These are phyloP conservation scores for Rhorus exstirpatorius DNA, from an alignment of 2,888 invertebrate genomes.

Conservation along the genomic window DNA sequence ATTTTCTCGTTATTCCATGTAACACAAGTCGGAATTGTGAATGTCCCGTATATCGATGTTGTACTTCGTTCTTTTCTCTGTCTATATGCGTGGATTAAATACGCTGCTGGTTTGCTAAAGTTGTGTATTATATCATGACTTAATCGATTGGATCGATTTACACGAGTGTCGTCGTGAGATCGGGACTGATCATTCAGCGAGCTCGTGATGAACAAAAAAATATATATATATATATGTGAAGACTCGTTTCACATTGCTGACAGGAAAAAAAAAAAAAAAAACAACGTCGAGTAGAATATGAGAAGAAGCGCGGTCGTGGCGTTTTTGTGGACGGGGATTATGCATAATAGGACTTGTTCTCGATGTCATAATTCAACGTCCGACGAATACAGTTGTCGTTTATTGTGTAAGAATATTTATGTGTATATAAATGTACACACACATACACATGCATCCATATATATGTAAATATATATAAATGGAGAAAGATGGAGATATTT, in stretches of 20 bases:
- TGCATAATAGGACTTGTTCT: constrained; percentile 56
- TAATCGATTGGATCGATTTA: constrained; percentile 54
- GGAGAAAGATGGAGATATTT: too few species aligned
- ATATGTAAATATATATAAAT: too few species aligned
- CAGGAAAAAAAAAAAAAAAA: not conserved
- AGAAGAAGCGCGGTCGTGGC: constrained; percentile 26
- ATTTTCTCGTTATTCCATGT: constrained; percentile 30
- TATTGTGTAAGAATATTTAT: not conserved
- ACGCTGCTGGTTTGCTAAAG: not conserved
- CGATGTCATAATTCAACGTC: constrained; percentile 54
- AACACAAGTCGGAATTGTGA: constrained; percentile 8
- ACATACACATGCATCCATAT: too few species aligned
- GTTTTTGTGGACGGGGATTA: constrained; percentile 44
- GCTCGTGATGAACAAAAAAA: not conserved
- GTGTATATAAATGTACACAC: too few species aligned
- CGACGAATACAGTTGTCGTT: constrained; percentile 8
- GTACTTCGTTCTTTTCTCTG: not conserved
- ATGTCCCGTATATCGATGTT: constrained; percentile 20
- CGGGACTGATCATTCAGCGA: constrained; percentile 1
- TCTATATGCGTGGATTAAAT: not conserved
- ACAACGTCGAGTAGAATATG: not conserved
- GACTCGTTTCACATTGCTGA: not conserved
- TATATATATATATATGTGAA: not conserved
- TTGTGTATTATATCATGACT: constrained; percentile 51
- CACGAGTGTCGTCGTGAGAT: constrained; percentile 35